A percentile compares a stretch with the other conserved stretches of the same genome.
phyloP scores from a whole-genome alignment of 2,113 vertebrate species.

The Lophochroa leadbeateri region DNA sequence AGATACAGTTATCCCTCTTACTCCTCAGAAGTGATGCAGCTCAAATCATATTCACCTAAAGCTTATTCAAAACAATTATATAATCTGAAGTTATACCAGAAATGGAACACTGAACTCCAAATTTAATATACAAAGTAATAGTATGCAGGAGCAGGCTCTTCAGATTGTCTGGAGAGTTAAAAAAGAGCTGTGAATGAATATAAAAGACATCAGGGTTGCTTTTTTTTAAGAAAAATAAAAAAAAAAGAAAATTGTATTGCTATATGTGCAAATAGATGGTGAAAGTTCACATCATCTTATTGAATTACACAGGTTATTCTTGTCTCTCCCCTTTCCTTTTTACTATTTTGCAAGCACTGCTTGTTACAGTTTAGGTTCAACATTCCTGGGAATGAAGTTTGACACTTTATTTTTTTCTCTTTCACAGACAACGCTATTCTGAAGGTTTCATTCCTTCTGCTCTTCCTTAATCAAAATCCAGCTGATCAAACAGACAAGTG shows the following conservation, averaged over 20 bases:
- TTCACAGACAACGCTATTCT: neutral
- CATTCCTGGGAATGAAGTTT: neutral
- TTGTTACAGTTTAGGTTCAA: neutral
- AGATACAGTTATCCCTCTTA: neutral
- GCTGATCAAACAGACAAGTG: neutral
- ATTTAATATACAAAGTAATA: neutral
- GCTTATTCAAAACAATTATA: neutral
- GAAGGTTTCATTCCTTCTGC: neutral
- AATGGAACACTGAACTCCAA: neutral
- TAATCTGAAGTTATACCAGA: neutral
- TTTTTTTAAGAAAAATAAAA: neutral
- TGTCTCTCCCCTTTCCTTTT: neutral
- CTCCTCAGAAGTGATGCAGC: neutral
- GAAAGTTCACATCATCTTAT: neutral
- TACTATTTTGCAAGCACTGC: neutral
- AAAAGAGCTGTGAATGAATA: neutral
- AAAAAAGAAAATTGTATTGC: fast-evolving
- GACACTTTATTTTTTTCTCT: neutral
- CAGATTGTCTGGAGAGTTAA: neutral
- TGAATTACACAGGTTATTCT: neutral
- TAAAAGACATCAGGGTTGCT: neutral
- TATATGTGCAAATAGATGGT: neutral
- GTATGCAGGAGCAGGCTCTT: neutral
- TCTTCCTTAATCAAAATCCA: neutral
- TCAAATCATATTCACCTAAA: neutral